A percentile compares a stretch with the other conserved stretches of the same genome.
Conservation (phyloP, 1,140 invertebrate species). For the Euwallacea fornicatus region DNA sequence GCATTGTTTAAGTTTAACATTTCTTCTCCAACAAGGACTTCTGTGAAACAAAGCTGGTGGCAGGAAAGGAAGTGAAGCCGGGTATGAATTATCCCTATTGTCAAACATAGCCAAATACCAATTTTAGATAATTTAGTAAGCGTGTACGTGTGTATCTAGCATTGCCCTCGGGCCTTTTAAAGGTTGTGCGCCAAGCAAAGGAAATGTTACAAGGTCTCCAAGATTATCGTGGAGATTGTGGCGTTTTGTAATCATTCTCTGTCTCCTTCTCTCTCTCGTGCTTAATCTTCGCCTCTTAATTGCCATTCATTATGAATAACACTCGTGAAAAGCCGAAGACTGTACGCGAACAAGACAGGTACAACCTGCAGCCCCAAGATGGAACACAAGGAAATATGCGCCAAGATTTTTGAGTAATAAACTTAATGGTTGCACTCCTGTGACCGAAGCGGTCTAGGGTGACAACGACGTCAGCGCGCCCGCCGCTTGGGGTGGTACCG, state of each 20-base stretch:
- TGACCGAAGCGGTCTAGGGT: too few relatives aligned
- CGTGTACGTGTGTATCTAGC: conserved; percentile 17
- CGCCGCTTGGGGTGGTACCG: too few relatives aligned
- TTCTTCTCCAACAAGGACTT: neutral
- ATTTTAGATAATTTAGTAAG: conserved; percentile 39
- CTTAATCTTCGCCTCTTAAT: conserved; percentile 38
- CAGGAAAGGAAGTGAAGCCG: conserved; percentile 18
- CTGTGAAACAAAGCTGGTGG: neutral
- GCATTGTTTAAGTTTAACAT: neutral
- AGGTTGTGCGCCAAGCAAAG: conserved; percentile 44
- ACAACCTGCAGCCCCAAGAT: conserved; percentile 31
- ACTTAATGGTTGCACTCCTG: too few relatives aligned
- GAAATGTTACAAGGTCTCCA: conserved; percentile 50
- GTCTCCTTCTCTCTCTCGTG: neutral
- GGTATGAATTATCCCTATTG: conserved; percentile 30
- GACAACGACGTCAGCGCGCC: too few relatives aligned
- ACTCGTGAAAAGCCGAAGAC: conserved; percentile 44
- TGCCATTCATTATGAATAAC: conserved; percentile 46
- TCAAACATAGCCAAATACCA: conserved; percentile 27
- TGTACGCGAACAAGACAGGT: conserved; percentile 44
- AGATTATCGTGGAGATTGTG: conserved; percentile 48
- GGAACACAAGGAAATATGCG: too few relatives aligned
- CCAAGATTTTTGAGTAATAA: too few relatives aligned
- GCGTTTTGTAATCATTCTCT: conserved; percentile 43
- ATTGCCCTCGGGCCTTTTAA: conserved; percentile 44